Base-by-base conservation (phyloP, 2,888 invertebrate genomes). In the Agriopis marginaria region DNA sequence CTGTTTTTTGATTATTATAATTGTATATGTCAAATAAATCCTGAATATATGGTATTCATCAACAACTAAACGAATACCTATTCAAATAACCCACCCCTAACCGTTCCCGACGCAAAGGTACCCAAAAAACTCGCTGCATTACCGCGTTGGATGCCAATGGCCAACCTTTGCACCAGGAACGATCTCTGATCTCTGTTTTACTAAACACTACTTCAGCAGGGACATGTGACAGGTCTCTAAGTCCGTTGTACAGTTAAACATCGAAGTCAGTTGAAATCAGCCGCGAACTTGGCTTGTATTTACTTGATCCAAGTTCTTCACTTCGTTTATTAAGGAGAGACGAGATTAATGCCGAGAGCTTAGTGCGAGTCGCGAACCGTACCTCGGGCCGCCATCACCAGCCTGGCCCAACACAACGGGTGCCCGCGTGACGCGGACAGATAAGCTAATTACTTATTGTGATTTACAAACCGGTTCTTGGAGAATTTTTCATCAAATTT, bases 401-500 rank as follows among this genome's bases (percentile, higher is more conserved):
- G 74, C 75, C 73, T 70, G 70, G 77, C 79, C 80, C 77, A 70
- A 78, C 75, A 78, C 75, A 75, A 77, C 78, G 79, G 73, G 78
- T 73, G 75, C 77, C 79, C 80, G 82, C 88, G 88, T 91, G 90
- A 90, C 89, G 86, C 80, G 82, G 83, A 88, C 86, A 90, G 92
- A 92, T 92, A 92, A 92, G 91, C 89, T 92, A 91, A 91, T 92
- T 92, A 90, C 87, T 88, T 90, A 90, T 90, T 90, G 89, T 88
- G 88, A 89, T 87, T 89, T 87, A 87, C 79, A 86, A 86, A 89
- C 86, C 81, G 86, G 86, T 86, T 86, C 84, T 82, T 81, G 79
- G 80, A 77, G 82, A 84, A 87, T 89, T 89, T 89, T 90, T 88
- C 86, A 83, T 86, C 81, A 89, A 88, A 87, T 86, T 87, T 88